A percentile compares a stretch with the other conserved stretches of the same genome.
Conservation (phyloP, 2,888 invertebrate genomes). For the Rhamphomyia laevipes region DNA sequence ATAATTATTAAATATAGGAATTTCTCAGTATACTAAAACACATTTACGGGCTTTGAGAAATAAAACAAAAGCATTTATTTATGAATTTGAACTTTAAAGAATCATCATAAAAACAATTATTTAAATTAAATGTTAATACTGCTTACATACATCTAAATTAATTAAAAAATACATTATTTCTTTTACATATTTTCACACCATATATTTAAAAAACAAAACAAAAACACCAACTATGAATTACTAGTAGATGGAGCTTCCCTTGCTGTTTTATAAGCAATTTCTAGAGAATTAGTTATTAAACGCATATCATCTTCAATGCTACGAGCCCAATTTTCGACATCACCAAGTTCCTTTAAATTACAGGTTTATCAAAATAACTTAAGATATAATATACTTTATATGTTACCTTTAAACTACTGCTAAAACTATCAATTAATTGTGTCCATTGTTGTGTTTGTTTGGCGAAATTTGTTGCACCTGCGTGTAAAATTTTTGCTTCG, state of each 20-base stretch:
- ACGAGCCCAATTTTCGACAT: conserved; percentile 97
- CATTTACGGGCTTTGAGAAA: too few relatives aligned
- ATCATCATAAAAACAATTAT: too few relatives aligned
- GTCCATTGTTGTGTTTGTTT: conserved; percentile 97
- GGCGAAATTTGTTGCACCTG: conserved; percentile 86
- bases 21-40: too few relatives aligned
- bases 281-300: conserved; percentile 80
- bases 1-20: too few relatives aligned
- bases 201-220: too few relatives aligned
- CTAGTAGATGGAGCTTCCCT: conserved; percentile 27
- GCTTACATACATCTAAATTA: too few relatives aligned
- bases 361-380: not conserved
- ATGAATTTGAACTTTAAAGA: too few relatives aligned
- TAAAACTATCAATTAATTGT: conserved; percentile 78
- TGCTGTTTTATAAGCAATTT: conserved; percentile 79
- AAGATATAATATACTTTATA: not conserved
- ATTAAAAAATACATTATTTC: too few relatives aligned
- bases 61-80: too few relatives aligned
- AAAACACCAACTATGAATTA: too few relatives aligned
- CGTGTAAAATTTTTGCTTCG: conserved; percentile 91
- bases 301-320: conserved; percentile 95
- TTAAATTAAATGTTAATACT: too few relatives aligned
- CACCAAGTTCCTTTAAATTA: conserved; percentile 68
- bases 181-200: too few relatives aligned
- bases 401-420: conserved; percentile 61